Evolutionary conservation across 2,888 invertebrate genomes (phyloP).

Genomic region (Eristalis tenax): DNA sequence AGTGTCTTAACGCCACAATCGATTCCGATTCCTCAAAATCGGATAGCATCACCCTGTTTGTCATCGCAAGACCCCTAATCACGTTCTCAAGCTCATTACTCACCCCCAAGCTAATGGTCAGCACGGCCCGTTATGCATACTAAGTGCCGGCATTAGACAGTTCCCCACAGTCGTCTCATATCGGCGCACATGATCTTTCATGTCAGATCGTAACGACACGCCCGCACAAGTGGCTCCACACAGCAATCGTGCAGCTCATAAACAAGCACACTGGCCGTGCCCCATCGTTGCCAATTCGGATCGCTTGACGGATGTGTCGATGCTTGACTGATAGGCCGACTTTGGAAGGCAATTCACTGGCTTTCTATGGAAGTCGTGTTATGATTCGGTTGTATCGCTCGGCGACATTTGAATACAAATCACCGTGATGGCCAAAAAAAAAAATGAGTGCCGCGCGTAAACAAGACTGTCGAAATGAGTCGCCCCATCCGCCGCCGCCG

Average conservation of each 20-base stretch:
- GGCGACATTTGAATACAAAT: constrained; percentile 60
- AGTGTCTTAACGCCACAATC: neutral
- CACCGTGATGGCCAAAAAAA: constrained; percentile 35
- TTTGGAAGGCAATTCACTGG: neutral
- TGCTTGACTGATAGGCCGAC: constrained; percentile 39
- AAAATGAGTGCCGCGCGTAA: neutral
- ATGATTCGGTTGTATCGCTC: constrained; percentile 51
- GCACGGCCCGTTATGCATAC: constrained; percentile 35
- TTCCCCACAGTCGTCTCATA: constrained; percentile 8
- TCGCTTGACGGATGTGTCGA: constrained; percentile 53
- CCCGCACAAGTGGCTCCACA: constrained; percentile 57
- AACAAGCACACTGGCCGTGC: neutral
- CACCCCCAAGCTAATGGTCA: constrained; percentile 21
- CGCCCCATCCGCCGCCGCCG: constrained; percentile 10
- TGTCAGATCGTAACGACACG: constrained; percentile 42
- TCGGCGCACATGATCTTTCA: constrained; percentile 53
- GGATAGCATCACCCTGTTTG: constrained; percentile 33
- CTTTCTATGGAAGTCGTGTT: constrained; percentile 50
- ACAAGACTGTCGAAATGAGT: no score
- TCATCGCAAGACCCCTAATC: constrained; percentile 13
- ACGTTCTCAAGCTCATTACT: constrained; percentile 40
- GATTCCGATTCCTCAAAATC: constrained; percentile 5
- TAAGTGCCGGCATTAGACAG: constrained; percentile 38
- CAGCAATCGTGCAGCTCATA: neutral
- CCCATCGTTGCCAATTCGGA: constrained; percentile 54